Percentiles rank a stretch among this genome's conserved stretches.
Evolutionary conservation across 2,888 invertebrate genomes (phyloP).

Genomic region (Leptinotarsa juncta): DNA sequence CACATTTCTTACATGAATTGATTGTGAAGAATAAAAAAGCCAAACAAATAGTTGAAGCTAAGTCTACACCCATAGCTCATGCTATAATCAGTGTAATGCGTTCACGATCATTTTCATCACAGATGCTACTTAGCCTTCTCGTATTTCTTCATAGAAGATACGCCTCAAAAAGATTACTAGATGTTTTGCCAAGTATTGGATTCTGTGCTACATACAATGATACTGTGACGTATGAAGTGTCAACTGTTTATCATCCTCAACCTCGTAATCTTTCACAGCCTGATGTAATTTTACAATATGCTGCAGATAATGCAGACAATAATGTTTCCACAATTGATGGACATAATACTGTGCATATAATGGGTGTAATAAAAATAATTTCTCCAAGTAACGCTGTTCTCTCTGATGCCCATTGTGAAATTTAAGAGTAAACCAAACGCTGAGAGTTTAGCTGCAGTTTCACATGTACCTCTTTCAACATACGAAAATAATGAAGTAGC

Average conservation of each 20-base stretch:
- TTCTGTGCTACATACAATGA: slow-evolving; percentile 57
- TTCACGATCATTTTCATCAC: slow-evolving; percentile 52
- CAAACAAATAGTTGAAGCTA: slow-evolving; percentile 29
- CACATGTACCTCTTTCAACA: too few relatives aligned
- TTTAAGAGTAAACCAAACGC: too few relatives aligned
- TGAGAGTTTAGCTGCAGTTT: too few relatives aligned
- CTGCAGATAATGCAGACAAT: slow-evolving; percentile 48
- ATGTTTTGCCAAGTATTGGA: slow-evolving; percentile 57
- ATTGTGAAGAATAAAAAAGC: slow-evolving; percentile 16
- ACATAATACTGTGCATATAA: slow-evolving; percentile 54
- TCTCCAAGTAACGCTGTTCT: slow-evolving; percentile 41
- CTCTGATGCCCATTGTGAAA: too few relatives aligned
- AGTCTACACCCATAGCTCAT: slow-evolving; percentile 42
- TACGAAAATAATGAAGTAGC: too few relatives aligned
- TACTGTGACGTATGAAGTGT: slow-evolving; percentile 49
- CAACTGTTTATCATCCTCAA: slow-evolving; percentile 56
- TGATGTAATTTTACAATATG: slow-evolving; percentile 54
- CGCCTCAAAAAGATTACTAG: slow-evolving; percentile 57
- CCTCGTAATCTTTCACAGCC: slow-evolving; percentile 57
- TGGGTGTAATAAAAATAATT: slow-evolving; percentile 53
- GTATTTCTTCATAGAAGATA: slow-evolving; percentile 57
- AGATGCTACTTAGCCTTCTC: slow-evolving; percentile 53
- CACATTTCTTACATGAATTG: slow-evolving; percentile 34
- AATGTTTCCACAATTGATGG: slow-evolving; percentile 55
- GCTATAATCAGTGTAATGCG: slow-evolving; percentile 52